phyloP scores from a whole-genome alignment of 1,140 invertebrate genomes.

The Drosophila murphyi region DNA sequence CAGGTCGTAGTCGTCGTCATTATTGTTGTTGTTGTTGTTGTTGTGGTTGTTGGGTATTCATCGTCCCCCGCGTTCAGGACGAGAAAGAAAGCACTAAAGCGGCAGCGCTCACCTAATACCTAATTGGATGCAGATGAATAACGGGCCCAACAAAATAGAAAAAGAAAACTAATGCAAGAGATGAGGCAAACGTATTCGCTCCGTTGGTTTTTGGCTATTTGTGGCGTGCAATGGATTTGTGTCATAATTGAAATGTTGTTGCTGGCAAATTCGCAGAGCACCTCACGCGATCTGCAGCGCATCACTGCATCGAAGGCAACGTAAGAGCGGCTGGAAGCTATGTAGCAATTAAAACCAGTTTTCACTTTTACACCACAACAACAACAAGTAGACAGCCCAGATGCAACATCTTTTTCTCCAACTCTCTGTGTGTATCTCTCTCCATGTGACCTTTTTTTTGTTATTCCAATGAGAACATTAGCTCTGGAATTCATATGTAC shows the following conservation, averaged over 20 bases:
- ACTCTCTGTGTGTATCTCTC: conserved; percentile 8
- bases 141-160: conserved; percentile 36
- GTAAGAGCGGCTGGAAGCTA: background rate
- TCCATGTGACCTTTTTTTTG: conserved; percentile 24
- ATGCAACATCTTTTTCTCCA: conserved; percentile 17
- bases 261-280: conserved; percentile 11
- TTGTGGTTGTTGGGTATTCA: conserved; percentile 14
- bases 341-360: conserved; percentile 70
- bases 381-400: conserved; percentile 5
- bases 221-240: conserved; percentile 73
- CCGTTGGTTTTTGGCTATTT: conserved; percentile 59
- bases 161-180: conserved; percentile 12
- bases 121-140: conserved; percentile 79
- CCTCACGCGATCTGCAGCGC: conserved; percentile 60
- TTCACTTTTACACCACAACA: conserved; percentile 66
- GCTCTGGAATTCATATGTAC: conserved; percentile 33
- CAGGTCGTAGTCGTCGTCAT: conserved; percentile 5
- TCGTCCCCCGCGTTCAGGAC: conserved; percentile 5
- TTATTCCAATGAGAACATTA: conserved; percentile 23
- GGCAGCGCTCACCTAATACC: conserved; percentile 48
- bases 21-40: too few species aligned
- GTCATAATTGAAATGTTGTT: conserved; percentile 73
- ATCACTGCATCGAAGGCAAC: conserved; percentile 19
- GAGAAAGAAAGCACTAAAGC: conserved; percentile 26
- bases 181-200: conserved; percentile 40